Evolutionary conservation across 2,113 vertebrate species (phyloP).

Genomic region (Nycticebus coucang): DNA sequence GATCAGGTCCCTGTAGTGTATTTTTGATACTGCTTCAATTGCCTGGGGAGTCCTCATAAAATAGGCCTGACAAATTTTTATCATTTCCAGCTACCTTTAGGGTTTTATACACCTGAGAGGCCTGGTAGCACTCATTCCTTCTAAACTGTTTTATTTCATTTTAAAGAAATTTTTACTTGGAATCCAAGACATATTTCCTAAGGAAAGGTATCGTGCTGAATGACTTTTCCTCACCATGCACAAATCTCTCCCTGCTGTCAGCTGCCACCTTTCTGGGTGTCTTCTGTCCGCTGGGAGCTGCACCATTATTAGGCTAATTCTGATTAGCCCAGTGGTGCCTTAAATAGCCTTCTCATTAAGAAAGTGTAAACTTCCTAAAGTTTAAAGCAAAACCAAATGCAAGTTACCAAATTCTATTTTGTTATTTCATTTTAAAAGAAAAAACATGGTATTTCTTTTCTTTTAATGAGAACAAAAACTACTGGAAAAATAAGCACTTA

Average conservation of each 20-base stretch:
- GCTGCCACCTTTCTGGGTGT: not conserved
- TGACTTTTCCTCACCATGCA: not conserved
- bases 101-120: not conserved
- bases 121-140: not conserved
- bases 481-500: not conserved
- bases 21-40: too few species aligned
- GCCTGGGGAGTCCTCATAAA: too few species aligned
- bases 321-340: not conserved
- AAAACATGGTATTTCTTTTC: not conserved
- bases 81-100: conserved; percentile 35
- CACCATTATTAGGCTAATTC: not conserved
- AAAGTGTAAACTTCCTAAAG: not conserved
- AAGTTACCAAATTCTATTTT: not conserved
- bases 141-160: not conserved
- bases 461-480: not conserved
- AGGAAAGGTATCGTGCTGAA: not conserved
- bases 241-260: not conserved
- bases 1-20: too few species aligned
- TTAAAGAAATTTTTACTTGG: conserved; percentile 2
- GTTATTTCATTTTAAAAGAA: not conserved
- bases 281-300: not conserved
- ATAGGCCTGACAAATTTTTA: conserved; percentile 27
- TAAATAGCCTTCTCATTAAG: not conserved
- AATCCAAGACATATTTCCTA: not conserved
- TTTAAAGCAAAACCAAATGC: not conserved